Base-by-base conservation (phyloP, 2,113 vertebrate genomes). In the Acanthochromis polyacanthus region DNA sequence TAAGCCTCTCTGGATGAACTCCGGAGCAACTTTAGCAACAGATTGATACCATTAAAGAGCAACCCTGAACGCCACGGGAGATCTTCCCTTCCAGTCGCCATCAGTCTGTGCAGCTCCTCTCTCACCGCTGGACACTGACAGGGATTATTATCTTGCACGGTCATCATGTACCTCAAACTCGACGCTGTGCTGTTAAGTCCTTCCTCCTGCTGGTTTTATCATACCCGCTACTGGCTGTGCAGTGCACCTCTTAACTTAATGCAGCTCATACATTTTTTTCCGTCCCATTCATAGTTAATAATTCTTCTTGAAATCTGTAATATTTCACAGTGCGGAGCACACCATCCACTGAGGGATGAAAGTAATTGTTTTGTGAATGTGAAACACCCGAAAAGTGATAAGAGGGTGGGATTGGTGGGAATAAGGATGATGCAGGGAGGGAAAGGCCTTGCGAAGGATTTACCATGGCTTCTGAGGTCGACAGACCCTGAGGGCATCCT, bases 51-150 rank as follows among this genome's bases (percentile, higher is more conserved):
- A 55, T 66, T 68, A 56, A 59, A 36, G 50, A 48, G 75, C 62
- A 60, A 50, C 59, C n/a, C 20, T 22, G 23, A 70, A 66, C 66
- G 50, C 68, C 59, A 69, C 62, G 70, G 74, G 74, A 71, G 40
- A 64, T 22, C 32, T 38, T 32, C 46, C 55, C 40, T 66, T 50
- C 45, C 61, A 55, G 11, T 55, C 17, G 59, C 51, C 69, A 74
- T 67, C 59, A 55, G 55, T 30, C 70, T 50, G 20, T 23, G 43
- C 19, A 53, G 28, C 48, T 62, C 30, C 32, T 51, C 19, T 51
- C 56, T 53, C 69, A 46, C 71, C 57, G 64, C 40, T 60, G 63
- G 59, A 76, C 56, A 56, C 45, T 20, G 66, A 65, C 50, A 58
- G 58, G 56, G 30, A 51, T 62, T 53, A 66, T 71, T 62, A 67